These are phyloP conservation scores for Macquaria australasica DNA, from an alignment of 2,113 vertebrate genomes.

Conservation along the genomic window DNA sequence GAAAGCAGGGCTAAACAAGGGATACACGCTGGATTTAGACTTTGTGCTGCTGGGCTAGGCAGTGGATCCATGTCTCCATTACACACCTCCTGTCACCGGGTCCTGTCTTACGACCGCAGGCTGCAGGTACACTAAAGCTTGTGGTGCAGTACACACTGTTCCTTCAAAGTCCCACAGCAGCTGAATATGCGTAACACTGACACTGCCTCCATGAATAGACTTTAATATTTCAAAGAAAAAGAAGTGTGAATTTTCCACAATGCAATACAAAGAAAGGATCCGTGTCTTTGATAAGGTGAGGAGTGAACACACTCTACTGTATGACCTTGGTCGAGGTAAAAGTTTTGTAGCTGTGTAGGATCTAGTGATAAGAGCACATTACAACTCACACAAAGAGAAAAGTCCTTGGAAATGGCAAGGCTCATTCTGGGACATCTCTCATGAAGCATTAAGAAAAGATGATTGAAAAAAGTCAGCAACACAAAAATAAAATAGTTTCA, in stretches of 20 bases:
- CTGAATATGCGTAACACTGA: slow-evolving; percentile 29
- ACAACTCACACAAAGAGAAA: slow-evolving; percentile 55
- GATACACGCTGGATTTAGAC: slow-evolving; percentile 81
- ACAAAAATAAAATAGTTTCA: slow-evolving; percentile 35
- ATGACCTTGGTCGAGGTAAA: slow-evolving; percentile 62
- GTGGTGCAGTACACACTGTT: slow-evolving; percentile 42
- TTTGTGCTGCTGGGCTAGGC: slow-evolving; percentile 63
- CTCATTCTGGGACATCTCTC: slow-evolving; percentile 47
- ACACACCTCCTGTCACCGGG: slow-evolving; percentile 57
- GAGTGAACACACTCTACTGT: slow-evolving; percentile 47
- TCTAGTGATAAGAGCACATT: slow-evolving; percentile 62
- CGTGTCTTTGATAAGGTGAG: slow-evolving; percentile 47
- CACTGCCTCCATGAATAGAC: slow-evolving; percentile 29
- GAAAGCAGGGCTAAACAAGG: slow-evolving; percentile 77
- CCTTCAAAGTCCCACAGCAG: slow-evolving; percentile 19
- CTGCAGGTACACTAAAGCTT: slow-evolving; percentile 40
- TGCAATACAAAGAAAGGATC: slow-evolving; percentile 33
- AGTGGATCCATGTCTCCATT: slow-evolving; percentile 69
- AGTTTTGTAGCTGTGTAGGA: slow-evolving; percentile 37
- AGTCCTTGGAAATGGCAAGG: slow-evolving; percentile 54
- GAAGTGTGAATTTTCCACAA: slow-evolving; percentile 1
- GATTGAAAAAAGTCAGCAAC: slow-evolving; percentile 30
- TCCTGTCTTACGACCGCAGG: slow-evolving; percentile 45
- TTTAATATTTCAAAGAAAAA: slow-evolving; percentile 29
- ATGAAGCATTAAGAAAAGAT: slow-evolving; percentile 26